Percentiles rank a stretch among this genome's conserved stretches.
Evolutionary conservation across 1,140 invertebrate genomes (phyloP).

Genomic region (Pemphigus obesinymphae): DNA sequence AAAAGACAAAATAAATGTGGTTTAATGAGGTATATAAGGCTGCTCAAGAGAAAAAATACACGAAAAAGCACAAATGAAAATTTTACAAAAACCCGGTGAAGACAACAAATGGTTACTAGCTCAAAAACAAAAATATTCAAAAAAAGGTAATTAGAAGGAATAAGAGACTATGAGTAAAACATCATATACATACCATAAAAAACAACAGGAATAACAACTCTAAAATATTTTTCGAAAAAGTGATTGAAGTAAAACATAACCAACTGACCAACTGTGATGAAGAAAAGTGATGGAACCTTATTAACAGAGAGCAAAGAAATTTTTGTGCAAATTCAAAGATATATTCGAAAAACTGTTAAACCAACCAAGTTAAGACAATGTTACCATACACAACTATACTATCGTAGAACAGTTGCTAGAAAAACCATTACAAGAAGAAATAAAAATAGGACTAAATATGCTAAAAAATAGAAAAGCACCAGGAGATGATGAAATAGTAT

Average conservation of each 20-base stretch:
- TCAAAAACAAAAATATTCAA: not conserved
- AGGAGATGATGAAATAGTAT: too few species aligned
- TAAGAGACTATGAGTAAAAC: conserved; percentile 1
- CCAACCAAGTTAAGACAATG: not conserved
- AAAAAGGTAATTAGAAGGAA: conserved; percentile 7
- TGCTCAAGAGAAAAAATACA: conserved; percentile 1
- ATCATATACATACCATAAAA: not conserved
- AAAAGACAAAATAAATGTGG: not conserved
- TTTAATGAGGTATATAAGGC: not conserved
- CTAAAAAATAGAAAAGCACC: too few species aligned
- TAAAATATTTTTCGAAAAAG: not conserved
- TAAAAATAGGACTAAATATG: too few species aligned
- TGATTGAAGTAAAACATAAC: not conserved
- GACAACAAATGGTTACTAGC: not conserved
- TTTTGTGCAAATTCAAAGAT: not conserved
- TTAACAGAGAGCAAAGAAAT: too few species aligned
- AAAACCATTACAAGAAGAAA: not conserved
- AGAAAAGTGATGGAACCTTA: too few species aligned
- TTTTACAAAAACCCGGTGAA: not conserved
- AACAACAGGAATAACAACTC: too few species aligned
- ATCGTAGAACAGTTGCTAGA: not conserved
- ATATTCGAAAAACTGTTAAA: not conserved
- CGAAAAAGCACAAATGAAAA: not conserved
- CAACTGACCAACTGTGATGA: not conserved
- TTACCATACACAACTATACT: not conserved